A percentile compares a stretch with the other conserved stretches of the same genome.
Conservation (phyloP, 2,888 invertebrate species). For the Thumatha senex region DNA sequence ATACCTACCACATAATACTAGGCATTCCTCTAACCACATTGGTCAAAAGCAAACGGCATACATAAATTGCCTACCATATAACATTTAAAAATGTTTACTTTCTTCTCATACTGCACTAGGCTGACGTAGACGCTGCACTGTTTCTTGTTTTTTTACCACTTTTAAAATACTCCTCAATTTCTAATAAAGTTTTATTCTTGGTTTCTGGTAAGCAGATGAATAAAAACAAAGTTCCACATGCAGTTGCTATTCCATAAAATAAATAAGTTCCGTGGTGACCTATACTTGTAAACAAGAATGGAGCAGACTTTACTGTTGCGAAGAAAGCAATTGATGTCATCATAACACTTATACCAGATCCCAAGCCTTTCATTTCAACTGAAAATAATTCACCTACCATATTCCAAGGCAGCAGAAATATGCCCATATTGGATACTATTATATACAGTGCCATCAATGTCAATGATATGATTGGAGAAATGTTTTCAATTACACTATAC, state of each 20-base stretch:
- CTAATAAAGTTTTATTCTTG: constrained; percentile 85
- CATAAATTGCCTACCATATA: too few relatives aligned
- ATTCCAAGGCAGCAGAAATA: constrained; percentile 88
- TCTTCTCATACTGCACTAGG: too few relatives aligned
- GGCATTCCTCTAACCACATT: too few relatives aligned
- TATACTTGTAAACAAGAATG: constrained; percentile 81
- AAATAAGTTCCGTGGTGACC: constrained; percentile 85
- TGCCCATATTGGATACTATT: constrained; percentile 83
- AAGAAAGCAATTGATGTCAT: constrained; percentile 87
- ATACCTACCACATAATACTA: too few relatives aligned
- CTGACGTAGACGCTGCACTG: too few relatives aligned
- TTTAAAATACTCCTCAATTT: constrained; percentile 85
- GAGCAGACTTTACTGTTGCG: constrained; percentile 86
- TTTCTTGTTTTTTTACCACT: too few relatives aligned
- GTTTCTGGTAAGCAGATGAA: constrained; percentile 87
- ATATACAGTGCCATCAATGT: constrained; percentile 83
- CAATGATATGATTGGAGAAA: constrained; percentile 69
- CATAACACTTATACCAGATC: constrained; percentile 87
- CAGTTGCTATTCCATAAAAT: constrained; percentile 84
- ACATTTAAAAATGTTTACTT: too few relatives aligned
- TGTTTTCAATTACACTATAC: constrained; percentile 44
- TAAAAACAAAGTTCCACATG: constrained; percentile 84
- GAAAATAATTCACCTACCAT: constrained; percentile 90
- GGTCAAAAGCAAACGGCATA: too few relatives aligned
- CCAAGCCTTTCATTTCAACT: constrained; percentile 85